Base-by-base conservation (phyloP, 2,888 invertebrate species). In the Tenthredo livida region DNA sequence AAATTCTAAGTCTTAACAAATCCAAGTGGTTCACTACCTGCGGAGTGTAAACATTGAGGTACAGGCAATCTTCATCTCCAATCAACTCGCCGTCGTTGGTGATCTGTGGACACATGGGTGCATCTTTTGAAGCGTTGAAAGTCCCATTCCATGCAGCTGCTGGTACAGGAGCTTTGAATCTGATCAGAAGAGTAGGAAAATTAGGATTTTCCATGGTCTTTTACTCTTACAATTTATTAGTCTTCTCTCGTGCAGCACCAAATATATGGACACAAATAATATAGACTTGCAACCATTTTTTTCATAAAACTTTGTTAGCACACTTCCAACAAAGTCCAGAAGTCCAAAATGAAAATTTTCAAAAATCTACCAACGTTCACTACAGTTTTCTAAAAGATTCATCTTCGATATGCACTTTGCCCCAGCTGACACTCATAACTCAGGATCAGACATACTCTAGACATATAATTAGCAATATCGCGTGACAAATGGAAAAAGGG, bases 41-140 rank as follows among this genome's bases (percentile, higher is more conserved):
- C 47, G 75, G 75, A 43, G 75, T 75, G 25, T 47, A 75, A 47
- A 75, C 75, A 37, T 43, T 50, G 37, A 75, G 43, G 21, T 47
- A 50, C 40, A 75, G 21, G 29, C 75, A 75, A 75, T 75, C 47
- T 50, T 75, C 75, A 6, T 75, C 47, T 21, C 43, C 50, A n/a
- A 50, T 43, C 1, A 75, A n/a, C 21, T 7, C 17, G 4, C 25
- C 25, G 10, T 25, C 10, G 21, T 40, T 21, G 2, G 54, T 54
- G 54, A 47, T 25, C 12, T 75, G 75, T 10, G 47, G 21, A 47
- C 75, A 75, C 43, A 25, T 50, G 25, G 9, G 15, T 25, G 47
- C 75, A 50, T 47, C 15, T 17, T 75, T 43, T 12, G 75, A 47
- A 33, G 47, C 75, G 25, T 75, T 29, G 6, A 75, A 43, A 17